Base-by-base conservation (phyloP, 2,888 invertebrate species). In the Trileptium ribeirensis region DNA sequence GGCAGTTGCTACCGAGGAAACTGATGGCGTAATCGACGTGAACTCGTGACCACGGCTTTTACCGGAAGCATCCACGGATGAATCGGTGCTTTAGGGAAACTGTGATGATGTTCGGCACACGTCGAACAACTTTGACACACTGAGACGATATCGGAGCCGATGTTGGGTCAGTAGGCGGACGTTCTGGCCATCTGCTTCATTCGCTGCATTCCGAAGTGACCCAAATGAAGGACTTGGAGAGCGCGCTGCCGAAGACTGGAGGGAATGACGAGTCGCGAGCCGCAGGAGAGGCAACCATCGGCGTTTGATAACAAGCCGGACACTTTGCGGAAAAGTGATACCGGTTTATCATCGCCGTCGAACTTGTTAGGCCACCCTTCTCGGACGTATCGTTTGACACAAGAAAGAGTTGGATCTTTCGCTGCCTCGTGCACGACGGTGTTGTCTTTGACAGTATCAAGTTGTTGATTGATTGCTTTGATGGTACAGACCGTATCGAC, bases 1-100 rank as follows among this genome's bases (percentile, higher is more conserved):
- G 38, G 29, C 77, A 77, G 77, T 77, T 77, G 8, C 19, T 75
- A 1, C 83, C 84, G 67, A 81, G 15, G 51, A 83, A 80, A 40
- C 82, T 84, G 33, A 84, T 85, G n/a, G 86, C 86, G 79, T 83
- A 85, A 78, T 87, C 86, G 31, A 86, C 70, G 67, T 86, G 86
- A 0, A 87, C 19, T 3, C 86, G 79, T 8, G 79, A 79, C 86
- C 85, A 87, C n/a, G 85, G 84, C 40, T 81, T 81, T 19, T 78
- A n/a, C 79, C 15, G 86, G 86, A 70, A 79, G 84, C 74, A 83
- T 82, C 86, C 85, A 87, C 1, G 84, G 84, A 70, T 86, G 85
- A 15, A 86, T 67, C 0, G 85, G 83, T 24, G 85, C 83, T 29
- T 75, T 81, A 24, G 51, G 8, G 24, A 24, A 24, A 15, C 24